Evolutionary conservation across 2,797 vertebrate genomes (phyloP).

Genomic region (Rhinophrynus dorsalis): DNA sequence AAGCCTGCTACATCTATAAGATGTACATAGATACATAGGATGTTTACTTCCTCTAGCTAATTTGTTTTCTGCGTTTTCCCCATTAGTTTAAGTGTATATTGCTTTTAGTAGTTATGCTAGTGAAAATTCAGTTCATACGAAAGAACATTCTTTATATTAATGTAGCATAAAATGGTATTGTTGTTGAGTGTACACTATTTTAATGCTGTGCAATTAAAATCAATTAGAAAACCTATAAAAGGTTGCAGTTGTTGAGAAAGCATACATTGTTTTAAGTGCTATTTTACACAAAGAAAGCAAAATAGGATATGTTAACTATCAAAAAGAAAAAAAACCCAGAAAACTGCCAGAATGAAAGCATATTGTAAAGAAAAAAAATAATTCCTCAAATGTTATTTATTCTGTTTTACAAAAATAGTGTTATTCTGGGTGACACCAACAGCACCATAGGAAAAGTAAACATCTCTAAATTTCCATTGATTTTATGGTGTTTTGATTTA

Average conservation of each 20-base stretch:
- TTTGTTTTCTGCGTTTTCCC: neutral
- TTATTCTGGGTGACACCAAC: too few relatives aligned
- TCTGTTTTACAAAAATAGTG: too few relatives aligned
- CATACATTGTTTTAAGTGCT: constrained; percentile 4
- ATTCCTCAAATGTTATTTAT: too few relatives aligned
- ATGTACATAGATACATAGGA: too few relatives aligned
- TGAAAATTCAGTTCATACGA: neutral
- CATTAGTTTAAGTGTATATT: neutral
- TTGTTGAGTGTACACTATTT: constrained; percentile 35
- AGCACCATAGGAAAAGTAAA: too few relatives aligned
- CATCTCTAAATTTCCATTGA: too few relatives aligned
- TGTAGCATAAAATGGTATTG: constrained; percentile 26
- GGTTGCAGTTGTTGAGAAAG: neutral
- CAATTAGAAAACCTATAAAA: constrained; percentile 17
- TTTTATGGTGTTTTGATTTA: too few relatives aligned
- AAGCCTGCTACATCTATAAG: too few relatives aligned
- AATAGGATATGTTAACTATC: too few relatives aligned
- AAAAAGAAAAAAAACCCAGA: too few relatives aligned
- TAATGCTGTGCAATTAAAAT: constrained; percentile 39
- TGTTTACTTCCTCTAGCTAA: neutral
- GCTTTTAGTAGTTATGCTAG: constrained; percentile 9
- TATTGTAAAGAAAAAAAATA: too few relatives aligned
- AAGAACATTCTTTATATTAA: constrained; percentile 35
- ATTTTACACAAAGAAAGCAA: neutral
- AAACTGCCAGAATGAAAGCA: too few relatives aligned